Evolutionary conservation across 53 echinoderm and acorn worm species (phyloP).

Genomic region (Patiria pectinifera): DNA sequence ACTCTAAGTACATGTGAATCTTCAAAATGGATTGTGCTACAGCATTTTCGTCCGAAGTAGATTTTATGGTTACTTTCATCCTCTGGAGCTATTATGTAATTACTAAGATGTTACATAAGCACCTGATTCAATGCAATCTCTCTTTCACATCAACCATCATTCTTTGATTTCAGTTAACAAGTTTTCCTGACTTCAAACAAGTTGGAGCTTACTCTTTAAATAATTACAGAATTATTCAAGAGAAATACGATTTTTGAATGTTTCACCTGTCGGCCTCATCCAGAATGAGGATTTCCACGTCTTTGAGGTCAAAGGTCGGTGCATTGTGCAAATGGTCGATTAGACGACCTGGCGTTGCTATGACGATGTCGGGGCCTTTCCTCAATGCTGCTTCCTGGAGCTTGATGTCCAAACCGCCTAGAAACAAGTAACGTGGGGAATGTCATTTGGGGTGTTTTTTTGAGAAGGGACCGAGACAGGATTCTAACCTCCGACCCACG

Average conservation of each 20-base stretch:
- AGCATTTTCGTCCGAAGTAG: too few relatives aligned
- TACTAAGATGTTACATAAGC: too few relatives aligned
- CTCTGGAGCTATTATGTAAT: too few relatives aligned
- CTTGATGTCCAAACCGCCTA: conserved; percentile 97
- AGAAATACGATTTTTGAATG: neutral
- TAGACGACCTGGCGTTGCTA: conserved; percentile 97
- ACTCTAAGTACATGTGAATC: too few relatives aligned
- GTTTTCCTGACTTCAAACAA: too few relatives aligned
- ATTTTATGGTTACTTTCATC: too few relatives aligned
- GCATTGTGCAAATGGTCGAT: conserved; percentile 99
- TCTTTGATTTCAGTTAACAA: neutral
- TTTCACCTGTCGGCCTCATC: conserved; percentile 98
- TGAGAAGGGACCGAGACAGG: too few relatives aligned
- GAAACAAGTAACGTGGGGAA: neutral
- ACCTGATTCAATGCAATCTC: neutral
- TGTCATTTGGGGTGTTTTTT: neutral
- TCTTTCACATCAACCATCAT: neutral
- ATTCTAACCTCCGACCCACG: too few relatives aligned
- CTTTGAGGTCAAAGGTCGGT: conserved; percentile 86
- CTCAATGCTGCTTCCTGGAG: conserved; percentile 94
- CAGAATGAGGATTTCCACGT: conserved; percentile 92
- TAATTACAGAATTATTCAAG: too few relatives aligned
- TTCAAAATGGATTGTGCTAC: too few relatives aligned
- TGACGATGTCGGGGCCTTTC: conserved; percentile 93
- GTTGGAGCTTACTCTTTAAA: too few relatives aligned